phyloP scores from a whole-genome alignment of 2,888 invertebrate genomes.

The Andrena dorsata region DNA sequence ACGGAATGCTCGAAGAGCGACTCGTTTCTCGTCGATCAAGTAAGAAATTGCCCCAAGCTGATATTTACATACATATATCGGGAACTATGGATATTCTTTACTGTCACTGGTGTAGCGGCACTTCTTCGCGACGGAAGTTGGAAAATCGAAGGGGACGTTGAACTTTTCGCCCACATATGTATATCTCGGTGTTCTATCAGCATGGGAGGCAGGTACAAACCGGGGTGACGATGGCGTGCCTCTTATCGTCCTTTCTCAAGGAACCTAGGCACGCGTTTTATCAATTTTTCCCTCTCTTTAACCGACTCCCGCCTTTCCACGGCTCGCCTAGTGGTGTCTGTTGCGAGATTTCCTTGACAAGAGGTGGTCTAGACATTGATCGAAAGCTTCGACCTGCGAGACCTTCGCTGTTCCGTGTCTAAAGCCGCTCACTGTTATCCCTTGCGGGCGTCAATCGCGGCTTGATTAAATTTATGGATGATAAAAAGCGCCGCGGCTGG shows the following conservation, averaged over 20 bases:
- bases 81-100: too few species aligned
- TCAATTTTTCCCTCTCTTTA: slow-evolving; percentile 76
- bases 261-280: slow-evolving; percentile 76
- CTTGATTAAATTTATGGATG: slow-evolving; percentile 73
- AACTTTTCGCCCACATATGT: slow-evolving; percentile 46
- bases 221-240: slow-evolving; percentile 39
- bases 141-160: slow-evolving; percentile 34
- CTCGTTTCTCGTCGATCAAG: too few species aligned
- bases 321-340: slow-evolving; percentile 31
- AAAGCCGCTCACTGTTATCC: slow-evolving; percentile 21
- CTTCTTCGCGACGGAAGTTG: slow-evolving; percentile 21
- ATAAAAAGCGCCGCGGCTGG: slow-evolving; percentile 56
- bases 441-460: slow-evolving; percentile 70
- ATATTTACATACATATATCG: too few species aligned
- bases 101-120: too few species aligned
- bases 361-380: slow-evolving; percentile 80
- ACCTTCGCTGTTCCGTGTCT: slow-evolving; percentile 4
- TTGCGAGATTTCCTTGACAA: slow-evolving; percentile 73
- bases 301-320: slow-evolving; percentile 18
- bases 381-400: slow-evolving; percentile 73
- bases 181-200: slow-evolving; percentile 60
- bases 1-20: too few species aligned
- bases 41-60: too few species aligned
- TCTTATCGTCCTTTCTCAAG: slow-evolving; percentile 66
- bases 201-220: slow-evolving; percentile 51